Conservation (phyloP, 2,113 vertebrate genomes). For the Pungitius pungitius region DNA sequence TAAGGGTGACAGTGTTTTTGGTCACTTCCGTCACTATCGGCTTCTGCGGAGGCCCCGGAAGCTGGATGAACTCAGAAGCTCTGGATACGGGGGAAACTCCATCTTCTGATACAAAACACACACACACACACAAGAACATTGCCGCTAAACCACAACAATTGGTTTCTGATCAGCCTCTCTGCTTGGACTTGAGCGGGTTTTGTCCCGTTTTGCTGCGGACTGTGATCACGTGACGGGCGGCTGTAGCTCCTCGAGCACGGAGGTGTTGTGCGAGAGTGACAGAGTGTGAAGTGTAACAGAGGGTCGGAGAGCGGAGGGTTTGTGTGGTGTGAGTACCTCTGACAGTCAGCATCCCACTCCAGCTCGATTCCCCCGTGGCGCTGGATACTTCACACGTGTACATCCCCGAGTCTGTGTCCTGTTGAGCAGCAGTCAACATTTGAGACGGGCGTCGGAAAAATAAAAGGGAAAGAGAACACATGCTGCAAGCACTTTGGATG, state of each 20-base stretch:
- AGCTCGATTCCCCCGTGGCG: constrained; percentile 83
- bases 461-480: not conserved
- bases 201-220: not conserved
- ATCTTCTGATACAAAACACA: constrained; percentile 67
- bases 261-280: constrained; percentile 31
- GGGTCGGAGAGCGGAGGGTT: constrained; percentile 36
- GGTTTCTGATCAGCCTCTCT: not conserved
- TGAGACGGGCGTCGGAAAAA: not conserved
- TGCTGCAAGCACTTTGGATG: not conserved
- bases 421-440: constrained; percentile 48
- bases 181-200: not conserved
- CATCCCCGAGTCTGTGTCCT: constrained; percentile 88
- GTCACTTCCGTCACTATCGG: constrained; percentile 90
- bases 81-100: constrained; percentile 70
- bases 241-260: constrained; percentile 2
- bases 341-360: constrained; percentile 86
- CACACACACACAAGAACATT: constrained; percentile 7
- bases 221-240: not conserved
- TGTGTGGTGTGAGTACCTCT: constrained; percentile 83
- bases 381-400: constrained; percentile 90
- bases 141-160: not conserved
- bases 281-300: constrained; percentile 38
- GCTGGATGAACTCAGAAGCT: constrained; percentile 78
- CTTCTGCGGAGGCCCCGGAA: constrained; percentile 90
- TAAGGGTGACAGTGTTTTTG: constrained; percentile 88